These are phyloP conservation scores for Sebastes baramenuke DNA, from an alignment of 2,797 vertebrate species.

Conservation along the genomic window DNA sequence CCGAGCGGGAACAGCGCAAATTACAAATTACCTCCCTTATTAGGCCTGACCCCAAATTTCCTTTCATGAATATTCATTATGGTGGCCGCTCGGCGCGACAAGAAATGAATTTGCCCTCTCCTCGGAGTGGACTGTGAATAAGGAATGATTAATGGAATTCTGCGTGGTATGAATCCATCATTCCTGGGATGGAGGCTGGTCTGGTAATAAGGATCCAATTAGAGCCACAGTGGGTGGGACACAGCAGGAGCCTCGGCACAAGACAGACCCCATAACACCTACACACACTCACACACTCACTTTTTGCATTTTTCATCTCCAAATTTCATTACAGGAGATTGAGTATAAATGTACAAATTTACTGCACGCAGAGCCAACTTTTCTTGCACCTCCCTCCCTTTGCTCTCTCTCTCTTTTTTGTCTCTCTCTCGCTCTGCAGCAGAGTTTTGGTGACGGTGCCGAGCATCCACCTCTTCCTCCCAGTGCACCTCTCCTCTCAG, in stretches of 20 bases:
- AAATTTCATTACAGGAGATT: slow-evolving; percentile 50
- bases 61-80: slow-evolving; percentile 89
- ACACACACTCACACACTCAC: slow-evolving; percentile 24
- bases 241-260: slow-evolving; percentile 65
- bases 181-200: slow-evolving; percentile 74
- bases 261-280: slow-evolving; percentile 58
- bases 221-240: slow-evolving; percentile 85
- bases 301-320: slow-evolving; percentile 32
- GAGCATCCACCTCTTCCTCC: slow-evolving; percentile 1
- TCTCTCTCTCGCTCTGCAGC: neutral
- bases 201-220: slow-evolving; percentile 90
- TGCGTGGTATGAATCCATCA: slow-evolving; percentile 87
- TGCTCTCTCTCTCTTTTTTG: neutral
- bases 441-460: neutral
- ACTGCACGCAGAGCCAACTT: slow-evolving; percentile 43
- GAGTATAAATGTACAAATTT: slow-evolving; percentile 49
- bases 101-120: slow-evolving; percentile 84
- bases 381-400: slow-evolving; percentile 15
- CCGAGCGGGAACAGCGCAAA: slow-evolving; percentile 82
- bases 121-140: slow-evolving; percentile 84
- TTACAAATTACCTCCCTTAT: slow-evolving; percentile 89
- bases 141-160: slow-evolving; percentile 89
- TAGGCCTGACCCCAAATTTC: slow-evolving; percentile 88
- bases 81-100: slow-evolving; percentile 69
- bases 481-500: slow-evolving; percentile 26